These are phyloP conservation scores for Zaprionus ghesquierei DNA, from an alignment of 1,140 invertebrate species.

Conservation along the genomic window DNA sequence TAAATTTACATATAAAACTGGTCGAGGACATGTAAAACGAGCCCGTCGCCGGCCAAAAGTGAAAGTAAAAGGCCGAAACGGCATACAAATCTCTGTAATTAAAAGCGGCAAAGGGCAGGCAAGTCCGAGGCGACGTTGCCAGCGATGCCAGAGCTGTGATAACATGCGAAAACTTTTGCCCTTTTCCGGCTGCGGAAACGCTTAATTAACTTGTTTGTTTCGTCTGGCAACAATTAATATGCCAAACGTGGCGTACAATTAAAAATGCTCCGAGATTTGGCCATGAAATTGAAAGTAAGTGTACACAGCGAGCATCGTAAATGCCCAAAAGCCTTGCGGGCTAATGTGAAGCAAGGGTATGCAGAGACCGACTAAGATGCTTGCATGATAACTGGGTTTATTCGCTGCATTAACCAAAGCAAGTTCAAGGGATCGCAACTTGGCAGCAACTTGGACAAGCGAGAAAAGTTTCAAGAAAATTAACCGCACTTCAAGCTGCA, in stretches of 20 bases:
- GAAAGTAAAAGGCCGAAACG: slow-evolving; percentile 61
- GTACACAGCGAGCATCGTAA: slow-evolving; percentile 39
- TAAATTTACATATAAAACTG: slow-evolving; percentile 74
- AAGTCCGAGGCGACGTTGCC: neutral
- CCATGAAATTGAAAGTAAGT: slow-evolving; percentile 52
- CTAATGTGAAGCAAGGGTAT: slow-evolving; percentile 14
- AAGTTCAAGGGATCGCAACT: slow-evolving; percentile 42
- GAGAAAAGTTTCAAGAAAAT: slow-evolving; percentile 46
- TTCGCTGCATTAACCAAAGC: slow-evolving; percentile 39
- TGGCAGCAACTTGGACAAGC: slow-evolving; percentile 34
- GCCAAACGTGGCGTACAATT: slow-evolving; percentile 66
- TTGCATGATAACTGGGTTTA: slow-evolving; percentile 11
- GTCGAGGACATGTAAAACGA: slow-evolving; percentile 12
- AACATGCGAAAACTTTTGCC: slow-evolving; percentile 63
- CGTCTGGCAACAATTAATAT: slow-evolving; percentile 58
- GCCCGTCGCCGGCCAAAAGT: slow-evolving; percentile 41
- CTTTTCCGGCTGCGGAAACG: slow-evolving; percentile 51
- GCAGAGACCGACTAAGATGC: slow-evolving; percentile 1
- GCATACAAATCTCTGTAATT: slow-evolving; percentile 78
- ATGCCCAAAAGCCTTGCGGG: neutral
- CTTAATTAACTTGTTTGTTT: slow-evolving; percentile 78
- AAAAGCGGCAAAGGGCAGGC: slow-evolving; percentile 31
- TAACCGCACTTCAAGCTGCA: slow-evolving; percentile 59
- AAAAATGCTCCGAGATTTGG: slow-evolving; percentile 29
- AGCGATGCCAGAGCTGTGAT: slow-evolving; percentile 65